Evolutionary conservation across 2,888 invertebrate genomes (phyloP), one percentile per base, ranked within the genome.

Genomic region (Petrophora chlorosata): DNA sequence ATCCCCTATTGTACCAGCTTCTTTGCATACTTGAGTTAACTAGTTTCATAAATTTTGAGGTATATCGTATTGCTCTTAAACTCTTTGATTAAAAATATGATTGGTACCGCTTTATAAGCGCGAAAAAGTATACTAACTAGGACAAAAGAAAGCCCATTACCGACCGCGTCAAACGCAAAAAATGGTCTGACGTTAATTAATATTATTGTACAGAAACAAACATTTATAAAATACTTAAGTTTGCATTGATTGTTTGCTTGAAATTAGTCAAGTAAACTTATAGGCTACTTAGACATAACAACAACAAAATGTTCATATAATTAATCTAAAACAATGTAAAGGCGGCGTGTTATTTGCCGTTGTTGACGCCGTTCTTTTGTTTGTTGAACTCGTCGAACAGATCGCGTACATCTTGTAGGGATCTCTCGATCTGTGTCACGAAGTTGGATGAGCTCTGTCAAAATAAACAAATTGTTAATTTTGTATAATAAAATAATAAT

Each of bases 381-480:
- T 82, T 88, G 65, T 91, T 92, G 68, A 91, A 92, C 56, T 93
- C 92, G 51, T 86, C 81, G 72, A 95, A 95, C 49, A 97, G 88
- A 39, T 90, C 84, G 67, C 91, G 93, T 63, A 98, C 94, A 66
- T 96, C 96, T 35, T 89, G 86, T 48, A 96, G 80, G 0, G 96
- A 94, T 61, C 87, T 88, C 67, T 93, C 93, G 62, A 98, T 95
- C 75, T 94, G 91, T 50, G 90, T 87, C 23, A 95, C 93, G 85
- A 98, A 97, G 67, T 95, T 92, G 50, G 93, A 91, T 5, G 97
- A 96, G 82, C 95, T 93, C 97, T 97, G 87, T 16, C 3, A 8
- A 25, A 92, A 69, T 29, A 39, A 35, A 35, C 46, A 25, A 43
- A 45, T 38, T 23, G 2, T 23, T 7, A 16, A 28, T 51, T 43